phyloP scores from a whole-genome alignment of 1,140 invertebrate genomes.

The Ceratoteleas bidentatus region DNA sequence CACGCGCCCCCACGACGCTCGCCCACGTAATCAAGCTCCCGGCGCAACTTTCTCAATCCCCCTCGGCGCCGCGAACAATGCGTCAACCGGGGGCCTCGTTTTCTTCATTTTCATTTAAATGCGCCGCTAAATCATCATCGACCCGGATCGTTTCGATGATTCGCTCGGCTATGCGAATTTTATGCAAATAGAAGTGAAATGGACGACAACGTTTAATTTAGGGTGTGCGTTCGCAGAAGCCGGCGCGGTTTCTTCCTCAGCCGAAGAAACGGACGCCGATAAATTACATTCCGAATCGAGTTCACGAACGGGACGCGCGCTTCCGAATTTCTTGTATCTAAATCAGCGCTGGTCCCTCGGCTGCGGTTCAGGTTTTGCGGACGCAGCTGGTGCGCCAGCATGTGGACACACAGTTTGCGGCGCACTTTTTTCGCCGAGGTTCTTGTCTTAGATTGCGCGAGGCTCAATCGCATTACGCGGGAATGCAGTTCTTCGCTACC shows the following conservation, averaged over 20 bases:
- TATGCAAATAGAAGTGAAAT: conserved; percentile 40
- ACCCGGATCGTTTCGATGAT: conserved; percentile 20
- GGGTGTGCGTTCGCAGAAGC: conserved; percentile 4
- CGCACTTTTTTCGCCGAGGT: conserved; percentile 4
- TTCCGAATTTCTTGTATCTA: conserved; percentile 44
- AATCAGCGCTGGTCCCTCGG: conserved; percentile 20
- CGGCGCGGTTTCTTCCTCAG: not conserved
- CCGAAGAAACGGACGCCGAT: conserved; percentile 12
- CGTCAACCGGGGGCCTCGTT: conserved; percentile 1
- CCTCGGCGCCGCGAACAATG: not conserved
- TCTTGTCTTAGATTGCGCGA: conserved; percentile 22
- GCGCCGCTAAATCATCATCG: conserved; percentile 12
- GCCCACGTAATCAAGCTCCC: conserved; percentile 27
- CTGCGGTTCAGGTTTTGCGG: conserved; percentile 24
- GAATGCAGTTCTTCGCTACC: conserved; percentile 5
- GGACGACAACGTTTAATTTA: conserved; percentile 32
- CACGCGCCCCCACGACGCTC: conserved; percentile 43
- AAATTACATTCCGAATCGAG: conserved; percentile 15
- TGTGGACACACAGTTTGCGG: conserved; percentile 22
- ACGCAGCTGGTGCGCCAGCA: conserved; percentile 29
- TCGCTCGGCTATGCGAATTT: conserved; percentile 14
- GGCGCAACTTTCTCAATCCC: conserved; percentile 45
- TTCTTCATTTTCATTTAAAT: conserved; percentile 15
- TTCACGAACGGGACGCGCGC: conserved; percentile 9
- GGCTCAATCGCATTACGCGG: conserved; percentile 43